These are phyloP conservation scores for Amyelois transitella DNA, from an alignment of 1,140 invertebrate genomes.

Conservation along the genomic window DNA sequence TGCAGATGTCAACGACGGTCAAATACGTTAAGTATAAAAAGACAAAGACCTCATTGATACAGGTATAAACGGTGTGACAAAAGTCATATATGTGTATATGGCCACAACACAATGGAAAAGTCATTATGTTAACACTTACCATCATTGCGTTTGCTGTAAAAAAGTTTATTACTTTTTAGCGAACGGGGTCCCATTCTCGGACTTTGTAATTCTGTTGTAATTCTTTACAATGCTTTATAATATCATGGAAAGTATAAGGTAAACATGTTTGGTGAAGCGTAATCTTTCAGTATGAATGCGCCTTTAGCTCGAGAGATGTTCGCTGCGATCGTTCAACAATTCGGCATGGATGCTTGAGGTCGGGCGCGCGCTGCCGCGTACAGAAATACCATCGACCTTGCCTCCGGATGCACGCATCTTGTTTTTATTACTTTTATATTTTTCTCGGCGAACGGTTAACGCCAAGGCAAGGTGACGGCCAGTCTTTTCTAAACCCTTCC, in stretches of 20 bases:
- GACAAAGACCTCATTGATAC: neutral
- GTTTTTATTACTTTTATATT: slow-evolving; percentile 66
- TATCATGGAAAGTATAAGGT: too few species aligned
- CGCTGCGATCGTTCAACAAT: slow-evolving; percentile 20
- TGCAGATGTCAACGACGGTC: too few species aligned
- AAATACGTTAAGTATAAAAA: neutral
- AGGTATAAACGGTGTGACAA: too few species aligned
- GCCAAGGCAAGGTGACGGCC: slow-evolving; percentile 66
- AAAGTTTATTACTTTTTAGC: too few species aligned
- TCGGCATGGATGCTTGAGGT: slow-evolving; percentile 48
- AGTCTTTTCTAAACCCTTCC: slow-evolving; percentile 8
- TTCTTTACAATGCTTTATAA: too few species aligned
- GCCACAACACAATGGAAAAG: too few species aligned
- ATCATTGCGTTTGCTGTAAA: too few species aligned
- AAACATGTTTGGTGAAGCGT: too few species aligned
- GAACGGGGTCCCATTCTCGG: too few species aligned
- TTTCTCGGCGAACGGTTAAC: slow-evolving; percentile 39
- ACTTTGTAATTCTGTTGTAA: too few species aligned
- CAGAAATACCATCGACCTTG: slow-evolving; percentile 70
- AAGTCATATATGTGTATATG: too few species aligned
- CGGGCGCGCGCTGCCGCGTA: slow-evolving; percentile 43
- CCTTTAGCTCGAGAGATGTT: neutral
- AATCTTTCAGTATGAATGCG: neutral
- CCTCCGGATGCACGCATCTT: slow-evolving; percentile 55
- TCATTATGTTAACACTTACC: too few species aligned